Conservation (phyloP, 2,888 invertebrate genomes). For the Heliconius hortense region DNA sequence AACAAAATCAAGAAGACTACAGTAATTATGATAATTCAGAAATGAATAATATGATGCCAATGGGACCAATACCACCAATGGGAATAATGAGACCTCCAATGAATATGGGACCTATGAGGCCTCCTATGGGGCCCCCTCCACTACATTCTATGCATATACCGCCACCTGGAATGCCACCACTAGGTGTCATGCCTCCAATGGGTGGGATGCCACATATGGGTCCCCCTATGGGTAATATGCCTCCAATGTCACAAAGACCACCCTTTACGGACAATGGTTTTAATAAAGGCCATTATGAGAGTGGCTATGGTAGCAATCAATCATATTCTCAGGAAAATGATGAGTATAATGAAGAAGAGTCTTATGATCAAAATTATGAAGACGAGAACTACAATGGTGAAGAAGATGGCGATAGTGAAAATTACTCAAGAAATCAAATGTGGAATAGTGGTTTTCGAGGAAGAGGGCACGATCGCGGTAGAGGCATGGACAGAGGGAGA, state of each 20-base stretch:
- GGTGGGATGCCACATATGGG: slow-evolving; percentile 55
- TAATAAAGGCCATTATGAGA: slow-evolving; percentile 68
- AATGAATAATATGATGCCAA: slow-evolving; percentile 55
- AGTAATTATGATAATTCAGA: slow-evolving; percentile 63
- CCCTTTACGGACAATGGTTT: slow-evolving; percentile 69
- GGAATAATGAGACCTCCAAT: slow-evolving; percentile 47
- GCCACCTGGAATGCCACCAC: slow-evolving; percentile 56
- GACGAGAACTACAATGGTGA: slow-evolving; percentile 64
- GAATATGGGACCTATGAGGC: slow-evolving; percentile 52
- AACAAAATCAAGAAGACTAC: slow-evolving; percentile 69
- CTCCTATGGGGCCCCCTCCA: slow-evolving; percentile 47
- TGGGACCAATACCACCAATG: slow-evolving; percentile 53
- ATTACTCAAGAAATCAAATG: slow-evolving; percentile 61
- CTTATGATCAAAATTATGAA: slow-evolving; percentile 60
- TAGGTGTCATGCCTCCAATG: slow-evolving; percentile 57
- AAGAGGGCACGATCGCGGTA: slow-evolving; percentile 62
- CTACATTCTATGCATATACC: slow-evolving; percentile 59
- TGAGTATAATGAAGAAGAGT: slow-evolving; percentile 59
- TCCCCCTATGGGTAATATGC: slow-evolving; percentile 57
- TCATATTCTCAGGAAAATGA: slow-evolving; percentile 60
- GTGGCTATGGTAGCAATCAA: slow-evolving; percentile 62
- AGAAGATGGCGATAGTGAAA: slow-evolving; percentile 59
- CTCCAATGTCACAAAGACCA: slow-evolving; percentile 55
- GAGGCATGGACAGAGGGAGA: slow-evolving; percentile 62
- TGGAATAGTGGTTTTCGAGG: slow-evolving; percentile 68